Percentiles rank a stretch among this genome's conserved stretches.
Evolutionary conservation across 2,888 invertebrate species (phyloP).

Genomic region (Netelia virgata): DNA sequence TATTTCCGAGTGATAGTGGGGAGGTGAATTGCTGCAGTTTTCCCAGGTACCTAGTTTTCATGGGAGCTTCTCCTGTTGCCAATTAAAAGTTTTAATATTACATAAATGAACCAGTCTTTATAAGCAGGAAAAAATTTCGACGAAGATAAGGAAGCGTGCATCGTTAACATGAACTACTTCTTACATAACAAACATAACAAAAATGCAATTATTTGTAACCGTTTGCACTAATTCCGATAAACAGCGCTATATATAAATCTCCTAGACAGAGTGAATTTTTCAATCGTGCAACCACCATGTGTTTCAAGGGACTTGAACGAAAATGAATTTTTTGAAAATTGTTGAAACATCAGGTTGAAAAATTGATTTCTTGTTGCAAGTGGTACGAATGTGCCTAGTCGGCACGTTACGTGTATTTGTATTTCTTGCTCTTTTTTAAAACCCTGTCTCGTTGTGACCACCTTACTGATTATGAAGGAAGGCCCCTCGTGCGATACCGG

Average conservation of each 20-base stretch:
- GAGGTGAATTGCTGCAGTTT: background rate
- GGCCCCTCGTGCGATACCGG: constrained; percentile 50
- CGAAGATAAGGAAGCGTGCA: background rate
- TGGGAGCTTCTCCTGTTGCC: constrained; percentile 32
- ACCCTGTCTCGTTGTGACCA: constrained; percentile 13
- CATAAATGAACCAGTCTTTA: constrained; percentile 70
- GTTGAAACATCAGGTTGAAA: background rate
- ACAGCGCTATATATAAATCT: too few species aligned
- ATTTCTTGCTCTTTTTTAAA: constrained; percentile 23
- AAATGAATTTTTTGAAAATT: background rate
- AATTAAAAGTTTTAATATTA: constrained; percentile 74
- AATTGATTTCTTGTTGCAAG: too few species aligned
- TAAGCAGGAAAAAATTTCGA: constrained; percentile 3
- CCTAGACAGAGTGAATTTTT: background rate
- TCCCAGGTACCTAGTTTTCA: constrained; percentile 65
- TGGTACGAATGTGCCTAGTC: background rate
- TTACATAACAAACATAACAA: constrained; percentile 1
- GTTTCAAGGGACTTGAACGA: background rate
- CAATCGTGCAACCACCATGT: background rate
- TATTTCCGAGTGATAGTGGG: background rate
- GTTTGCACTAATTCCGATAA: background rate
- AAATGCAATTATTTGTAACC: constrained; percentile 2
- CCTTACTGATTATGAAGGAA: constrained; percentile 4
- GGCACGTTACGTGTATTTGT: constrained; percentile 27
- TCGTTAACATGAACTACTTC: too few species aligned